Evolutionary conservation across 1,140 invertebrate genomes (phyloP), one percentile per base, ranked within the genome.

Genomic region (Bombus impatiens): DNA sequence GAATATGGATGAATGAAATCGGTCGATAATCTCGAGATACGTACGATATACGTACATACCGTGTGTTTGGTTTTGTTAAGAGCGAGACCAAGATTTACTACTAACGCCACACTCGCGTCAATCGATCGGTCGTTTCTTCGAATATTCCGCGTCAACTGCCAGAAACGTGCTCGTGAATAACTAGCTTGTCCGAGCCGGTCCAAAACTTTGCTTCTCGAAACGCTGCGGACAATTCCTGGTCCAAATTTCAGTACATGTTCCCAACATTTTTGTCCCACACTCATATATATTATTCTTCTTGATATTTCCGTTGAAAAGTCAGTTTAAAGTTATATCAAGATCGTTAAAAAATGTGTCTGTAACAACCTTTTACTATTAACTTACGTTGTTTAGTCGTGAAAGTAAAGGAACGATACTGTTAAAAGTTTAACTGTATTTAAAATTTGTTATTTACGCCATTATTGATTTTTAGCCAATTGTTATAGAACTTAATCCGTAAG

Each of bases 1-100:
- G 53, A 67, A 65, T 59, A 65, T 77, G 57, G 74, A 75, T 84
- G 79, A 89, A 89, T 84, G 87, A 80, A 86, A 83, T 44, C 76
- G 74, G 76, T 72, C 79, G 79, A 74, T 75, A 80, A 18, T 79
- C 37, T 47, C 59, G 67, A 71, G 78, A 88, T 53, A 53, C 0
- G 47, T 53, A 53, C 47, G 6, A 53, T 53, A 5, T 47, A 18
- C 47, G 18, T 53, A 53, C 47, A 18, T 76, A 76, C 37, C 59
- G 28, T 1, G 44, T 70, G 25, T 5, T 70, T 37, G 37, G 10
- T 70, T 40, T 70, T 8, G 68, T 44, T 8, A 5, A n/a, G 40
- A 71, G 25, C 68, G 25, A 25, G 68, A 12, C 13, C 28, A 47
- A 22, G 62, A 82, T 75, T 79, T 68, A 42, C 47, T 65, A 22